Conservation (phyloP, 2,113 vertebrate species). For the Takifugu flavidus region DNA sequence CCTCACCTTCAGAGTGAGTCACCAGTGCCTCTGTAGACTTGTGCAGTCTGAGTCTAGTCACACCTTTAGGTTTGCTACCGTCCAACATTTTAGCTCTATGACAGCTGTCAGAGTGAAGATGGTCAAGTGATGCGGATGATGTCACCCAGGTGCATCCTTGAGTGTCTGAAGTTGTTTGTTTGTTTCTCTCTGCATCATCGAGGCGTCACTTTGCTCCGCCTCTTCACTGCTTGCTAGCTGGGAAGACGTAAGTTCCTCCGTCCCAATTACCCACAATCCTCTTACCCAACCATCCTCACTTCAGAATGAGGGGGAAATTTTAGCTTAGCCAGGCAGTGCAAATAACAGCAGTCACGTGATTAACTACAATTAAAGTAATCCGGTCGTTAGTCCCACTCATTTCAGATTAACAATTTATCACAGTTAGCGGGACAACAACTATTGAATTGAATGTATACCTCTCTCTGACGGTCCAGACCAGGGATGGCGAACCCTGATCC, state of each 20-base stretch:
- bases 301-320: not conserved
- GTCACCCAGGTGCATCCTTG: slow-evolving; percentile 22
- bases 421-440: no score
- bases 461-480: no score
- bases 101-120: not conserved
- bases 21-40: not conserved
- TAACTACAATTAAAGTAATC: not conserved
- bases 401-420: no score
- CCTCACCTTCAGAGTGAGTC: slow-evolving; percentile 91
- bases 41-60: no score
- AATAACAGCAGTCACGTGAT: not conserved
- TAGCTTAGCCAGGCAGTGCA: slow-evolving; percentile 2
- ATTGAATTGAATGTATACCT: no score
- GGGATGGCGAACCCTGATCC: no score
- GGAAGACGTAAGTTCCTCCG: slow-evolving; percentile 44
- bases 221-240: slow-evolving; percentile 36
- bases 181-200: slow-evolving; percentile 33
- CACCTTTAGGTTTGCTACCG: no score
- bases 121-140: slow-evolving; percentile 14
- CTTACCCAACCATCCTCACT: slow-evolving; percentile 5
- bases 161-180: slow-evolving; percentile 16
- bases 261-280: slow-evolving; percentile 7
- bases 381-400: no score
- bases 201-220: slow-evolving; percentile 40
- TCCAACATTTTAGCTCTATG: no score